A percentile compares a stretch with the other conserved stretches of the same genome.
phyloP scores from a whole-genome alignment of 1,140 invertebrate genomes.

The Panulirus ornatus region DNA sequence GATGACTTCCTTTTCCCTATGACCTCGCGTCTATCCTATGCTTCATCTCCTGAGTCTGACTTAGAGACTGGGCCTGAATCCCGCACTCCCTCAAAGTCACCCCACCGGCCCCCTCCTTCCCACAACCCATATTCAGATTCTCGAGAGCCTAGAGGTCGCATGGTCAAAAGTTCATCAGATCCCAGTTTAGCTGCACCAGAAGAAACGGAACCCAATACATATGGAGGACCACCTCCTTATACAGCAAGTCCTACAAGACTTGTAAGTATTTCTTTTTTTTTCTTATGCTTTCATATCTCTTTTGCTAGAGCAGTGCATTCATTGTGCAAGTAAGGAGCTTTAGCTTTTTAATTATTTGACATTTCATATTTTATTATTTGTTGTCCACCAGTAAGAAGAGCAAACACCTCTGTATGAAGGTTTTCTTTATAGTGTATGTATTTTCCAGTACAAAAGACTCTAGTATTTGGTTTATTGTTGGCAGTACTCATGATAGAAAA shows the following conservation, averaged over 20 bases:
- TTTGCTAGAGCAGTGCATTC: background rate
- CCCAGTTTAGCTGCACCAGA: slow-evolving; percentile 88
- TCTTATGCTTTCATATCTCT: background rate
- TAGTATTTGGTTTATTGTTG: too few relatives aligned
- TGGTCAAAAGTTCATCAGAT: slow-evolving; percentile 91
- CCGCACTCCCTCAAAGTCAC: slow-evolving; percentile 76
- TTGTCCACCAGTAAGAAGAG: background rate
- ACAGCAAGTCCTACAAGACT: slow-evolving; percentile 78
- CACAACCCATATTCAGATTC: slow-evolving; percentile 50
- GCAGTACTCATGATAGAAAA: too few relatives aligned
- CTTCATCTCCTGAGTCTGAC: slow-evolving; percentile 96
- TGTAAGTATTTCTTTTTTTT: slow-evolving; percentile 63
- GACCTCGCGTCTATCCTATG: slow-evolving; percentile 96
- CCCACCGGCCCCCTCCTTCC: slow-evolving; percentile 78
- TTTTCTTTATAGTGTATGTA: background rate
- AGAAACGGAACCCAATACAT: slow-evolving; percentile 80
- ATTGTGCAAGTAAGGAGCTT: background rate
- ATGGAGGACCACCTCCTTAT: slow-evolving; percentile 87
- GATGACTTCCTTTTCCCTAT: slow-evolving; percentile 98
- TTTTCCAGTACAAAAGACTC: slow-evolving; percentile 20
- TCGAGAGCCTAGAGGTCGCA: slow-evolving; percentile 78
- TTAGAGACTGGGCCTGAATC: slow-evolving; percentile 81
- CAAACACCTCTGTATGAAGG: background rate
- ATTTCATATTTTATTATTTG: background rate
- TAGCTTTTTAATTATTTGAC: background rate